Conservation (phyloP, 2,797 vertebrate species). For the Intellagama lesueurii region DNA sequence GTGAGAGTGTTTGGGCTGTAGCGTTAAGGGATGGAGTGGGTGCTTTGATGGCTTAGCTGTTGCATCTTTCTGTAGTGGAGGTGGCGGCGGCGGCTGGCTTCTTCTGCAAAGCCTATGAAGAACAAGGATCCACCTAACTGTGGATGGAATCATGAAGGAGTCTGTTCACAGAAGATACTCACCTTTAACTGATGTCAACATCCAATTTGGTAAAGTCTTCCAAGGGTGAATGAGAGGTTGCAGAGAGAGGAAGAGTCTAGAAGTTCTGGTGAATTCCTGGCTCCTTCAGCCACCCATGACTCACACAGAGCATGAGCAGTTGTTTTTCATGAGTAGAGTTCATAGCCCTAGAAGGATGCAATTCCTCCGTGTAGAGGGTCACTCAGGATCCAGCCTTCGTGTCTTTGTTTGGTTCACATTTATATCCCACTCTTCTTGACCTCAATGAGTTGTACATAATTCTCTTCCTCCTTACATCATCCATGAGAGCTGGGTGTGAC, state of each 20-base stretch:
- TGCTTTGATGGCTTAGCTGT: slow-evolving; percentile 34
- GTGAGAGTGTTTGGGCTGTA: slow-evolving; percentile 47
- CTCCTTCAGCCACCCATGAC: too few species aligned
- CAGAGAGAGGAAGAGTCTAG: neutral
- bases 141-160: neutral
- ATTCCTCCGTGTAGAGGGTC: too few species aligned
- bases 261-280: neutral
- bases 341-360: neutral
- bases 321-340: neutral
- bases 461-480: too few species aligned
- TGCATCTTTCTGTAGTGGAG: fast-evolving
- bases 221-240: neutral
- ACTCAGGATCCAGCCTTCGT: too few species aligned
- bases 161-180: neutral
- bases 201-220: neutral
- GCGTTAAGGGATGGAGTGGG: slow-evolving; percentile 53
- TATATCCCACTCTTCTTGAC: too few species aligned
- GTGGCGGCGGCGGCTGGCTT: neutral
- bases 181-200: too few species aligned
- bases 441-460: too few species aligned
- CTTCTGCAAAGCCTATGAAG: too few species aligned
- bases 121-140: neutral
- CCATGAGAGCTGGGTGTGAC: too few species aligned
- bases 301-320: neutral
- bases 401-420: too few species aligned